These are phyloP conservation scores for Brachyptera risi DNA, from an alignment of 2,888 invertebrate genomes.

Conservation along the genomic window DNA sequence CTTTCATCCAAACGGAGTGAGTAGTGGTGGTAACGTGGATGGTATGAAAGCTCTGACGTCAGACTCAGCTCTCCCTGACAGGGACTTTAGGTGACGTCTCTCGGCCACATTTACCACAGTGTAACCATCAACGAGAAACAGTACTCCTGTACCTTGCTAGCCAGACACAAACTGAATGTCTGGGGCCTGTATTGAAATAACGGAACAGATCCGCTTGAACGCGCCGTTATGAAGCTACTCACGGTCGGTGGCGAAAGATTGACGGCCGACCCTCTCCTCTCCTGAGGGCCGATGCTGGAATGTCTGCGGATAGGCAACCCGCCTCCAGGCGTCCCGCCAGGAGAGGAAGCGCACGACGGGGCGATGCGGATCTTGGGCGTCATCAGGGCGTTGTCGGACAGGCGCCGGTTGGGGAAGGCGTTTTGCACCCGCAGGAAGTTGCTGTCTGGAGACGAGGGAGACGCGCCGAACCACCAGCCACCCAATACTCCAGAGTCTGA, in stretches of 20 bases:
- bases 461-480: constrained; percentile 82
- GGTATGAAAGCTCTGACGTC: too few species aligned
- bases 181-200: too few species aligned
- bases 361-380: constrained; percentile 80
- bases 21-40: too few species aligned
- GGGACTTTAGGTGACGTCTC: too few species aligned
- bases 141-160: too few species aligned
- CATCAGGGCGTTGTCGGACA: constrained; percentile 87
- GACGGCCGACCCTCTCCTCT: constrained; percentile 76
- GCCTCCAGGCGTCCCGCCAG: constrained; percentile 63
- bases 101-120: too few species aligned
- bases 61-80: too few species aligned
- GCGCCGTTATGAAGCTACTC: constrained; percentile 49
- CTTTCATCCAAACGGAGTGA: too few species aligned
- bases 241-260: constrained; percentile 88
- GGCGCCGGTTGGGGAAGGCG: constrained; percentile 75
- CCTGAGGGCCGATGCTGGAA: constrained; percentile 88
- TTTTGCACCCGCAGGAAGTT: constrained; percentile 82
- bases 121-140: too few species aligned
- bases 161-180: too few species aligned
- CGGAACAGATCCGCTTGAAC: too few species aligned
- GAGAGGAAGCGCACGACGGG: constrained; percentile 83
- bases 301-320: constrained; percentile 83
- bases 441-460: constrained; percentile 75
- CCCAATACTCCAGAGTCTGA: constrained; percentile 61